phyloP scores from a whole-genome alignment of 2,888 invertebrate species.

The Gastrophysa polygoni region DNA sequence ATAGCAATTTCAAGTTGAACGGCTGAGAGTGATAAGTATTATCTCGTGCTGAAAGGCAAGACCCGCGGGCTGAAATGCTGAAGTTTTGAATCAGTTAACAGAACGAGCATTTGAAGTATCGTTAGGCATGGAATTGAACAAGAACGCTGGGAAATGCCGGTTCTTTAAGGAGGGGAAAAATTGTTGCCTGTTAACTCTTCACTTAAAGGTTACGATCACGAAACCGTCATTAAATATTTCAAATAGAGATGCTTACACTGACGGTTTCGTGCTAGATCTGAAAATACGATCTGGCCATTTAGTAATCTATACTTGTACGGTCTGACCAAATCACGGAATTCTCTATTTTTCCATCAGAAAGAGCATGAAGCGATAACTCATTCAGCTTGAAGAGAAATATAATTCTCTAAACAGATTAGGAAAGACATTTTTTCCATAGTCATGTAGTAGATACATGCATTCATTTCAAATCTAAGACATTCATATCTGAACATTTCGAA shows the following conservation, averaged over 20 bases:
- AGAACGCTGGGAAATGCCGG: neutral
- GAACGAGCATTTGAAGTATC: neutral
- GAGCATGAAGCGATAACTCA: too few species aligned
- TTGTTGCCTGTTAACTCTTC: neutral
- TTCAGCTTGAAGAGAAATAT: too few species aligned
- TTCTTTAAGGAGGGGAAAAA: neutral
- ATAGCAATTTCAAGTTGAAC: neutral
- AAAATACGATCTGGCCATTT: neutral
- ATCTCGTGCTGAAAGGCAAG: neutral
- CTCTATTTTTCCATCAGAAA: too few species aligned
- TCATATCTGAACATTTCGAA: too few species aligned
- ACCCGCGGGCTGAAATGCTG: neutral
- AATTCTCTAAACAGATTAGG: too few species aligned
- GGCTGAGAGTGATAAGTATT: neutral
- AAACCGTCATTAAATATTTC: neutral
- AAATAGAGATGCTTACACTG: neutral
- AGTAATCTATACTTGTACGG: neutral
- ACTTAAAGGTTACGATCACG: neutral
- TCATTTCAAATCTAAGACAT: too few species aligned
- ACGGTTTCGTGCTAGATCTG: neutral
- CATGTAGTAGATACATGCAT: too few species aligned
- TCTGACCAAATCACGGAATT: too few species aligned
- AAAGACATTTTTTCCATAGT: too few species aligned
- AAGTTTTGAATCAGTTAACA: neutral
- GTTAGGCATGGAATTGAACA: neutral